These are phyloP conservation scores for Lepisosteus oculatus DNA, from an alignment of 2,113 vertebrate species.

Conservation along the genomic window DNA sequence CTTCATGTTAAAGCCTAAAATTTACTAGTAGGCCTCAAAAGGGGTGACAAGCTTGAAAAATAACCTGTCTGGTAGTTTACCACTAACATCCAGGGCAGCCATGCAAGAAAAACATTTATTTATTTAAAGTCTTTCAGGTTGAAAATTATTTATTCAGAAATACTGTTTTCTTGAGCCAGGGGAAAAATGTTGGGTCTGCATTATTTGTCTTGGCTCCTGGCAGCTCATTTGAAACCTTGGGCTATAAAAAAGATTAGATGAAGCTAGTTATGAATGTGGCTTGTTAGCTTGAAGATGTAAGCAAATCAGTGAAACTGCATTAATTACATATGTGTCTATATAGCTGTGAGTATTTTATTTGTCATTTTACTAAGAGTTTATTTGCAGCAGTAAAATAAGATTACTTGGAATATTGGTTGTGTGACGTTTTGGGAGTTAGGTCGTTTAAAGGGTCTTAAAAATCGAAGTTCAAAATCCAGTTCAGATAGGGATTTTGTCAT, in stretches of 20 bases:
- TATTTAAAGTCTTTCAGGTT: conserved; percentile 19
- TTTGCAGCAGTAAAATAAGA: no score
- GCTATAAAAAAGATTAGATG: conserved; percentile 1
- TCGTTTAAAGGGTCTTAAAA: no score
- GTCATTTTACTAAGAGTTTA: no score
- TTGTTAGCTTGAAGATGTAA: not conserved
- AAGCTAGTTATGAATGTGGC: not conserved
- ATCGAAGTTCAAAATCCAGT: no score
- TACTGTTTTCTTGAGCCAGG: conserved; percentile 19
- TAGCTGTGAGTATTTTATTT: no score
- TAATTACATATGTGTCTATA: not conserved
- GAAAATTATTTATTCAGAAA: conserved; percentile 22
- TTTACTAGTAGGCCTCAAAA: conserved; percentile 1
- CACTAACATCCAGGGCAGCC: conserved; percentile 18
- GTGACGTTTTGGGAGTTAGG: no score
- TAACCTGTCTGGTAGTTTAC: conserved; percentile 17
- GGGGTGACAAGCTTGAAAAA: conserved; percentile 17
- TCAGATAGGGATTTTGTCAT: conserved; percentile 4
- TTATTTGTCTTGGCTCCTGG: conserved; percentile 13
- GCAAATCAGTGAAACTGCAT: not conserved
- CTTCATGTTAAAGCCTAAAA: not conserved
- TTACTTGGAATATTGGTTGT: no score
- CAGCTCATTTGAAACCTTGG: conserved; percentile 22
- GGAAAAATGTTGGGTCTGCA: conserved; percentile 17
- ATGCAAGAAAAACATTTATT: conserved; percentile 18